Evolutionary conservation across 2,797 vertebrate species (phyloP), one percentile per base, ranked within the genome.

Genomic region (Scomberomorus guttatus): DNA sequence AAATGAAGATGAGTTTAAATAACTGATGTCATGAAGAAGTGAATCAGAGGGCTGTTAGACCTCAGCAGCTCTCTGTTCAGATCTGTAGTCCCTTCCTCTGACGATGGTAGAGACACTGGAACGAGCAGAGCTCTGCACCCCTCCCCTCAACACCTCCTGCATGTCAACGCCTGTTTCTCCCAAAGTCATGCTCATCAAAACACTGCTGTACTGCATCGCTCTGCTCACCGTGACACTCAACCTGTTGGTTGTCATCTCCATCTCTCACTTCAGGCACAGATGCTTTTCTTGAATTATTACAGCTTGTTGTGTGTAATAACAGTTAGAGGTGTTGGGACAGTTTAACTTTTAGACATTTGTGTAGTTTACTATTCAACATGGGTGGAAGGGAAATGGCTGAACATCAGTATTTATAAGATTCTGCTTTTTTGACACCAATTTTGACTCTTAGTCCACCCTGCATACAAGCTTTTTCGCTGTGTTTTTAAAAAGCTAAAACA

Each of bases 171-270:
- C 54, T 29, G 24, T 32, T 32, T 32, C 29, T 32, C 1, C 29
- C 29, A 32, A 22, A 17, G 55, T 2, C 2, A n/a, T 24, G 6
- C 10, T 84, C 32, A 27, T 71, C 37, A 79, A 65, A 37, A 24
- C 71, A 6, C 52, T 90, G 14, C 67, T 89, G 39, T 83, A 24
- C 34, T 67, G 51, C 63, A 11, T 84, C 48, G 60, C 79, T 34
- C 9, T 79, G 24, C 64, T 93, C 84, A 95, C 93, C 0, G 11
- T 94, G 25, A 72, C 84, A 6, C 94, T 94, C 20, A 96, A 95
- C 48, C 77, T 94, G 46, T 69, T 91, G 55, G 86, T 95, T 63
- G 90, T 94, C 0, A 9, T 94, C 81, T 95, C 94, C 58, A 90
- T 95, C 73, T 93, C 74, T 0, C 93, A 91, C 86, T 96, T 96